Evolutionary conservation across 2,113 vertebrate species (phyloP), one percentile per base, ranked within the genome.

Genomic region (Litocranius walleri): DNA sequence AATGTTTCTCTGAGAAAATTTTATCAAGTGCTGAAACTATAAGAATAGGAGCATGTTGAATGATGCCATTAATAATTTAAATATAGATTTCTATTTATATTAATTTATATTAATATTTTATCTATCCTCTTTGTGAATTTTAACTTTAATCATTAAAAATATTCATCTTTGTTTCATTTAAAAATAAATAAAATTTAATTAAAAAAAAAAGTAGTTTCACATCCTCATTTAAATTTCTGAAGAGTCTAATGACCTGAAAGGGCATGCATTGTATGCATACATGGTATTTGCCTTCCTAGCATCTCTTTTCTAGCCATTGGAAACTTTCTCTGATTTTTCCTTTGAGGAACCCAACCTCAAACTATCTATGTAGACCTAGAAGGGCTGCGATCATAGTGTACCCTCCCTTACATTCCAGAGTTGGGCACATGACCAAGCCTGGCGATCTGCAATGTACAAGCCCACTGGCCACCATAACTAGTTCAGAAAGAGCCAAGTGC

Each of bases 181-280:
- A 77, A 77, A 43, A 77, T 43, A 74, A 74, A 36, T 36, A 36
- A 40, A 71, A 43, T 74, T 40, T 40, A 40, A 12, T 43, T 7
- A 0, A 0, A 40, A 43, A 43, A 40, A 43, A 77, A 43, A 80
- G 57, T 33, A 61, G 52, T 83, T 45, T 74, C 43, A 29, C 30
- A 88, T 50, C 43, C 43, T 88, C 27, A 54, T 2, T 82, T 83
- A 88, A 59, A 96, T 83, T 88, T 54, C 77, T 83, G n/a, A 52
- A 3, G 81, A 29, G 6, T 54, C 21, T 43, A 21, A 92, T 50
- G 90, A 88, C 33, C 3, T 82, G 33, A 19, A 82, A 88, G 83
- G 54, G 33, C 59, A 83, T 11, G 5, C 23, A 59, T 4, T 74
- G 11, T 54, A 45, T 5, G 61, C 33, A n/a, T 21, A 61, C 5